Conservation (phyloP, 2,888 invertebrate species). For the Chymomyza amoena region DNA sequence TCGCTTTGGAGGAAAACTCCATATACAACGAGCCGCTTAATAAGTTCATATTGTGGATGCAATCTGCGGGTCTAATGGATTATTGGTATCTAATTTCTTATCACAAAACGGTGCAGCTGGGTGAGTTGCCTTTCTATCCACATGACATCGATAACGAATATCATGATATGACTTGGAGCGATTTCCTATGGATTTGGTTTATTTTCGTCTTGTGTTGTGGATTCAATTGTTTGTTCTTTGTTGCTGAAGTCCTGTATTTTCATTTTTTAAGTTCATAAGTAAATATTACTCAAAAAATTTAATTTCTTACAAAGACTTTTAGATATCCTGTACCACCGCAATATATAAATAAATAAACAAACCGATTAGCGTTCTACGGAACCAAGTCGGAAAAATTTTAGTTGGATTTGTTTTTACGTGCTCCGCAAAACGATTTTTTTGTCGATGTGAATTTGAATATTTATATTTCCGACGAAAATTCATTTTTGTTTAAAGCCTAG, state of each 20-base stretch:
- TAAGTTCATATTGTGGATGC: slow-evolving; percentile 1
- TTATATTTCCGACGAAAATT: too few species aligned
- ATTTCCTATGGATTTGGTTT: slow-evolving; percentile 31
- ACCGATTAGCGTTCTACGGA: too few species aligned
- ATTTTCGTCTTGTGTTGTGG: background rate
- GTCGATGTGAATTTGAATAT: too few species aligned
- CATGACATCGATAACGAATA: background rate
- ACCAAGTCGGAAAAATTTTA: too few species aligned
- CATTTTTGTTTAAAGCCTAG: too few species aligned
- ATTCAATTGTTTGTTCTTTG: background rate
- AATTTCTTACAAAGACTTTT: too few species aligned
- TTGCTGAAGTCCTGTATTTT: slow-evolving; percentile 3
- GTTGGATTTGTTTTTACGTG: too few species aligned
- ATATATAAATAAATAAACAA: too few species aligned
- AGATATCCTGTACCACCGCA: too few species aligned
- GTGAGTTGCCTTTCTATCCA: slow-evolving; percentile 3
- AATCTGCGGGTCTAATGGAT: slow-evolving; percentile 11
- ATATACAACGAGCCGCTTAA: slow-evolving; percentile 22
- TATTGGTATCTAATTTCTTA: slow-evolving; percentile 21
- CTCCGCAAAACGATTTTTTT: too few species aligned
- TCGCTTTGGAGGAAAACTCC: slow-evolving; percentile 26
- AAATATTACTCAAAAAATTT: background rate
- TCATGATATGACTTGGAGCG: slow-evolving; percentile 6
- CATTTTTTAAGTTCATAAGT: background rate
- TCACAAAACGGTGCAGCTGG: slow-evolving; percentile 16